Evolutionary conservation across 1,140 invertebrate species (phyloP).

Genomic region (Aphelinus certus): DNA sequence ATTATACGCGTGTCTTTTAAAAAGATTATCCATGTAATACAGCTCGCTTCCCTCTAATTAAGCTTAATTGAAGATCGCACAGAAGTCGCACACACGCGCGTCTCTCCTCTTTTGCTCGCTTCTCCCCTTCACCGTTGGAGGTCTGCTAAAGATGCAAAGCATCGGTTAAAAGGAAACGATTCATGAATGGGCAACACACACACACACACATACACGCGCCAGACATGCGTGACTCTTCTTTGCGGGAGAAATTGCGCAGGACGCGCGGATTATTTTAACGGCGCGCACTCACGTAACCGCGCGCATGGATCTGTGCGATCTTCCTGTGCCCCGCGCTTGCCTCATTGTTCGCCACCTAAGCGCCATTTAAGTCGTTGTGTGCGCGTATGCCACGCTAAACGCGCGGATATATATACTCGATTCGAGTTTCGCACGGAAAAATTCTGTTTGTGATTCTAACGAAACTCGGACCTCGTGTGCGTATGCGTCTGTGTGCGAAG

Average conservation of each 20-base stretch:
- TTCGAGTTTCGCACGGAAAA: too few relatives aligned
- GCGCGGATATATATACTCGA: too few relatives aligned
- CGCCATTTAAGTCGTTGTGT: not conserved
- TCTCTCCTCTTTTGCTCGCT: not conserved
- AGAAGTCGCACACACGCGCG: not conserved
- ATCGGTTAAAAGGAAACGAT: conserved; percentile 15
- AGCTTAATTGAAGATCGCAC: conserved; percentile 31
- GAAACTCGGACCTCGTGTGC: too few relatives aligned
- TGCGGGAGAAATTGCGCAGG: conserved; percentile 35
- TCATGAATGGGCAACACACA: not conserved
- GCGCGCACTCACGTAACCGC: not conserved
- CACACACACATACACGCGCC: not conserved
- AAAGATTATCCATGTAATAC: too few relatives aligned
- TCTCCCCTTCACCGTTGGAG: not conserved
- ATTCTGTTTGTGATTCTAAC: too few relatives aligned
- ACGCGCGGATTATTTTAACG: conserved; percentile 37
- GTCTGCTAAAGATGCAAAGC: not conserved
- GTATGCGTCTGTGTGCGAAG: too few relatives aligned
- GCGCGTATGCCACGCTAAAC: not conserved
- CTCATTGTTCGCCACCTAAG: conserved; percentile 25
- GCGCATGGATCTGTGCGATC: too few relatives aligned
- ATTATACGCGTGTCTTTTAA: too few relatives aligned
- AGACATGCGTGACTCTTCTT: not conserved
- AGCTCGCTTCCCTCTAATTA: conserved; percentile 10
- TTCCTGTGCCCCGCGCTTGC: not conserved